phyloP scores from a whole-genome alignment of 2,797 vertebrate genomes.

The Simalia tracyae region DNA sequence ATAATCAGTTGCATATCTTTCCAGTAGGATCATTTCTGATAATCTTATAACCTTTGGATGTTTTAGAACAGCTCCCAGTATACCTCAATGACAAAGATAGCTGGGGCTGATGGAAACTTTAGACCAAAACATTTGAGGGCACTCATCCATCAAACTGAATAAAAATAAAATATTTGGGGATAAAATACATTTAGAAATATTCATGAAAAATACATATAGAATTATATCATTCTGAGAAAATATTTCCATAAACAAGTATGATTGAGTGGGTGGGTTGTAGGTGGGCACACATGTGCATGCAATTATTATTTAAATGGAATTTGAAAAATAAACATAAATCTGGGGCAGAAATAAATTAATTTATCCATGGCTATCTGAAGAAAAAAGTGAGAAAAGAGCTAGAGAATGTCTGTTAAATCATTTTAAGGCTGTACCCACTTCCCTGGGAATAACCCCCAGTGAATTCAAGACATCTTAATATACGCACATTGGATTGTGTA shows the following conservation, averaged over 20 bases:
- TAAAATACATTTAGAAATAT: neutral
- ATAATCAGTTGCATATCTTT: neutral
- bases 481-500: neutral
- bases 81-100: neutral
- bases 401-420: neutral
- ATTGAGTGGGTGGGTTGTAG: neutral
- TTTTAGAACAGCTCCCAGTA: neutral
- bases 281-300: neutral
- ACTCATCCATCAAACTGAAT: neutral
- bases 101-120: neutral
- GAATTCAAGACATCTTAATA: neutral
- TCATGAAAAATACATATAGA: neutral
- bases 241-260: neutral
- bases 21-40: neutral
- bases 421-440: neutral
- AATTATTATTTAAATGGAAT: neutral
- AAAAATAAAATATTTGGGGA: neutral
- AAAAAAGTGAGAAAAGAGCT: neutral
- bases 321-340: neutral
- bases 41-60: neutral
- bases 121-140: neutral
- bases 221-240: neutral
- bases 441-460: neutral
- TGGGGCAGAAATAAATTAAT: neutral
- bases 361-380: neutral